phyloP scores from a whole-genome alignment of 2,113 vertebrate genomes.

The Paradoxurus hermaphroditus region DNA sequence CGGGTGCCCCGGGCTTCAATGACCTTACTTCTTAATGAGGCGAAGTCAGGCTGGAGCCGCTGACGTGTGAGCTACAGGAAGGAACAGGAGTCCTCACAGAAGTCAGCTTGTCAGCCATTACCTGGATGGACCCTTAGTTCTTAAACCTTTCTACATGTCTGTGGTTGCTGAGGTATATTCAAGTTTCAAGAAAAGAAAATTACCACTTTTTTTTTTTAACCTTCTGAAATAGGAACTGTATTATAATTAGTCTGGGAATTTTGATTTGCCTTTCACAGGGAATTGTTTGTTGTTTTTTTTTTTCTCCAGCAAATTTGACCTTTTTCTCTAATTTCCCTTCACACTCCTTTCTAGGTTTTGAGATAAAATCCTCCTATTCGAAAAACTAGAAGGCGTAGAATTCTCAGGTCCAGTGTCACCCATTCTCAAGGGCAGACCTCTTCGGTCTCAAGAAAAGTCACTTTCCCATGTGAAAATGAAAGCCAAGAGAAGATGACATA shows the following conservation, averaged over 20 bases:
- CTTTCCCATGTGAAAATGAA: neutral
- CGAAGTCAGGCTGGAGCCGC: neutral
- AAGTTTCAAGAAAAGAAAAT: neutral
- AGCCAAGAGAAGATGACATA: neutral
- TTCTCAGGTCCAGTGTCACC: neutral
- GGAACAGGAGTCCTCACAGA: fast-evolving
- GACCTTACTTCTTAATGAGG: neutral
- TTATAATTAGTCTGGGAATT: constrained; percentile 2
- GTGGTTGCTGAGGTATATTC: neutral
- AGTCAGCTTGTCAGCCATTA: neutral
- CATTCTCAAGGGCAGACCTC: neutral
- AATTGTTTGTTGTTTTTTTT: neutral
- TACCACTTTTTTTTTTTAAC: neutral
- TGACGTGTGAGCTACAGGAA: neutral
- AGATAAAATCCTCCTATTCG: neutral
- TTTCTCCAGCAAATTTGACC: neutral
- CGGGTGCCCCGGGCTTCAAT: neutral
- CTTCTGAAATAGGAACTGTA: neutral
- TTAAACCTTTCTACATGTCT: neutral
- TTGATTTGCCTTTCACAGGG: neutral
- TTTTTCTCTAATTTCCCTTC: constrained; percentile 6
- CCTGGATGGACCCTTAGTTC: neutral
- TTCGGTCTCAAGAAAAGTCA: neutral
- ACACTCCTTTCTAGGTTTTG: neutral
- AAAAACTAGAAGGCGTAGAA: neutral